Evolutionary conservation across 2,888 invertebrate genomes (phyloP), one percentile per base, ranked within the genome.

Genomic region (Masnerella sp.): DNA sequence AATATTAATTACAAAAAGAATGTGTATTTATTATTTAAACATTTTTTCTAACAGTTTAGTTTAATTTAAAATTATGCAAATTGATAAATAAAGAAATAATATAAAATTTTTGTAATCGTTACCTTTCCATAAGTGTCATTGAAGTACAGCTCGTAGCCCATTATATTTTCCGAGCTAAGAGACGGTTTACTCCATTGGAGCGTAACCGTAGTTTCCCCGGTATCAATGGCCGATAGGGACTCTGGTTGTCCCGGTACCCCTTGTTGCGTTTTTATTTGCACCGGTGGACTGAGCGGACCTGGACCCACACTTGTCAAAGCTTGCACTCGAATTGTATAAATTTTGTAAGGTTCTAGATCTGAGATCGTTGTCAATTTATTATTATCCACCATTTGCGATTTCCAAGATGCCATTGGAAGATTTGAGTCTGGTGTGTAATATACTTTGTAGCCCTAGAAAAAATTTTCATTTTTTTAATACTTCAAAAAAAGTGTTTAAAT

Each of bases 231-330:
- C 80, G 94, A 91, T 83, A 99, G 90, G 89, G 95, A 95, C 81
- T 95, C 94, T 9, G 98, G 98, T 88, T 98, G 98, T 75, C 96
- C 96, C 52, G 98, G 98, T 76, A 98, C 98, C 91, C 98, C 99
- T 92, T 96, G 97, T 85, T 97, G 96, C 20, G 98, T 98, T 89
- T 97, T 96, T 81, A 98, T 97, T 88, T 97, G 96, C n/a, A 98
- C 96, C n/a, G 97, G 96, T 2, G 94, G 92, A 78, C 98, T 98
- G 79, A 97, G 91, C 0, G 99, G 99, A 45, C 99, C 98, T 36
- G 96, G 96, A 0, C 99, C 99, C 74, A 97, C 96, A 11, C 95
- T 95, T 5, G 98, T 98, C 87, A 94, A 94, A 1, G 97, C 97
- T 85, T 96, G 96, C 2, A 97, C 97, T 64, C 95, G 91, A 82